These are phyloP conservation scores for Luehdorfia chinensis DNA, from an alignment of 1,140 invertebrate species.

Conservation along the genomic window DNA sequence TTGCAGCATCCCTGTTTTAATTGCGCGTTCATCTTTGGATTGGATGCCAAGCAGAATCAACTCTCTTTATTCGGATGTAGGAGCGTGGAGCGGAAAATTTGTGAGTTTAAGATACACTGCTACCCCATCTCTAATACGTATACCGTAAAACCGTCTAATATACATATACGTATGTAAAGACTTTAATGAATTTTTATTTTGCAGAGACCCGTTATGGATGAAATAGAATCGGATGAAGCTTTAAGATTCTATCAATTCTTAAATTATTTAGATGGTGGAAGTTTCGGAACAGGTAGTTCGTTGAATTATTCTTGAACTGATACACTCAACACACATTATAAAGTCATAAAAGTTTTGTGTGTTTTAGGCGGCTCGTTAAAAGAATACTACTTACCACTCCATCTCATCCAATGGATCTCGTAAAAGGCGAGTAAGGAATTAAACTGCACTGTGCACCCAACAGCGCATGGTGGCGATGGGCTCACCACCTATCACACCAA, in stretches of 20 bases:
- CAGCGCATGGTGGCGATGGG: too few species aligned
- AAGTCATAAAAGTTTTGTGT: too few species aligned
- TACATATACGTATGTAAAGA: too few species aligned
- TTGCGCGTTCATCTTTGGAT: conserved; percentile 59
- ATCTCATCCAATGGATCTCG: too few species aligned
- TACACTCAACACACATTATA: too few species aligned
- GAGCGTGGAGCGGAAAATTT: conserved; percentile 71
- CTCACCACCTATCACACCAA: too few species aligned
- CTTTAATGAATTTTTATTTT: too few species aligned
- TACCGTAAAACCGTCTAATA: too few species aligned
- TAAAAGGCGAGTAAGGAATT: too few species aligned
- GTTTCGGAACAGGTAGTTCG: conserved; percentile 61
- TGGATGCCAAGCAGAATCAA: conserved; percentile 72
- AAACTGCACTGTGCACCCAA: too few species aligned
- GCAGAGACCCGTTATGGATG: conserved; percentile 69
- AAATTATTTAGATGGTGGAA: conserved; percentile 67
- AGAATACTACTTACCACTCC: too few species aligned
- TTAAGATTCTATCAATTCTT: conserved; percentile 66
- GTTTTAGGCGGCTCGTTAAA: too few species aligned
- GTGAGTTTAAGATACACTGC: conserved; percentile 37
- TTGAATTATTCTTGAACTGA: conserved; percentile 15
- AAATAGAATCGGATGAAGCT: conserved; percentile 71
- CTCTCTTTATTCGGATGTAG: conserved; percentile 67
- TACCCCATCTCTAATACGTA: background rate
- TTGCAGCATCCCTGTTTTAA: conserved; percentile 60